Evolutionary conservation across 37 sponge, comb jelly and placozoan species (phyloP).

Genomic region (Theonella swinhoei): DNA sequence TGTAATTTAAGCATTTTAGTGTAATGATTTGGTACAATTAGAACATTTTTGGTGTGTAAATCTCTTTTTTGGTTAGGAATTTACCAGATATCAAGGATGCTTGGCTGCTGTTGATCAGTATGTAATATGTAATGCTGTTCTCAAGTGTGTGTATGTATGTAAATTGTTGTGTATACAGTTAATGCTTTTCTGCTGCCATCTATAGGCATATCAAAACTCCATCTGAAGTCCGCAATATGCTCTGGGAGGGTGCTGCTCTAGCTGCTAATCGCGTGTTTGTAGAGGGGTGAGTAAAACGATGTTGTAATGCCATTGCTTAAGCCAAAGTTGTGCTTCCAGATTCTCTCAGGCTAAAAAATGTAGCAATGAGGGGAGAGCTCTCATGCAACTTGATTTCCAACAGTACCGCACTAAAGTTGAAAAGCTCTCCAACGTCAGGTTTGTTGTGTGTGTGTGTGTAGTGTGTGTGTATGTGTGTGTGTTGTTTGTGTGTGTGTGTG

Average conservation of each 20-base stretch:
- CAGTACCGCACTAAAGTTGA: conserved; percentile 87
- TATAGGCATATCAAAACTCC: conserved; percentile 60
- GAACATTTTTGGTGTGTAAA: neutral
- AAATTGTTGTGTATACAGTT: neutral
- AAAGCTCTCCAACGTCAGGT: conserved; percentile 70
- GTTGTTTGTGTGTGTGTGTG: no score
- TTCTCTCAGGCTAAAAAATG: conserved; percentile 84
- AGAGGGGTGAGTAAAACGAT: conserved; percentile 71
- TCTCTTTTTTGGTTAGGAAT: neutral
- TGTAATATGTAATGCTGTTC: neutral
- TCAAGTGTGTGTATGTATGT: neutral
- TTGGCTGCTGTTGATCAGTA: conserved; percentile 6
- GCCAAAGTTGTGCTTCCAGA: conserved; percentile 3
- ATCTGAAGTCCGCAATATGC: conserved; percentile 40
- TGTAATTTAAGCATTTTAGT: no score
- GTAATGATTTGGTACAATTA: no score
- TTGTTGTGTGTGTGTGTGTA: neutral
- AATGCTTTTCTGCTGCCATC: neutral
- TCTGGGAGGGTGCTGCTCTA: conserved; percentile 70
- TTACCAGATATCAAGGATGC: neutral
- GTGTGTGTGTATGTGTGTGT: no score
- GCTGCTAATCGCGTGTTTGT: conserved; percentile 72
- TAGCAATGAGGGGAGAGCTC: conserved; percentile 94
- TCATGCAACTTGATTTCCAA: conserved; percentile 97
- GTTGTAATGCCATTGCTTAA: neutral